Base-by-base conservation (phyloP, 2,888 invertebrate genomes). In the Camponotus fellah region DNA sequence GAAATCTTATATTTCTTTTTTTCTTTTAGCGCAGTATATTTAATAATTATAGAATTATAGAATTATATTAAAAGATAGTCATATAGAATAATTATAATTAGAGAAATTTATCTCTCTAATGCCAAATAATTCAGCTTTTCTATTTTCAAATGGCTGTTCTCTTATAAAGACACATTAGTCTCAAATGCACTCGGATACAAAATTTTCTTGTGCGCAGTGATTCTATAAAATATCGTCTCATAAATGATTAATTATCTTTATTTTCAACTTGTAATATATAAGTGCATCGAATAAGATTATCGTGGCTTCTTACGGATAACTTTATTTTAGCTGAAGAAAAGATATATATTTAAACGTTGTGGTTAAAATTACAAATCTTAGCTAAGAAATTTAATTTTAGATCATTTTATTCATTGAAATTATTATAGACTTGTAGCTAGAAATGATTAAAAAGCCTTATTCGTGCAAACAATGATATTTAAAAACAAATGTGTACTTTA, bases 361-460 rank as follows among this genome's bases (percentile, higher is more conserved):
- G n/a, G 5, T 68, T 77, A 68, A 77, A 77, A 77, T 12, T 53
- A 76, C n/a, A n/a, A 68, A 8, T 56, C 6, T 49, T 26, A 21
- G 3, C 17, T 26, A 14, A 5, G 40, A 68, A 68, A 77, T 56
- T 56, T 40, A 66, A 68, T 43, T 66, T 12, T 40, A 56, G 3
- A 66, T 68, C 26, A 37, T 56, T 77, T 40, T n/a, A 2, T 40
- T 68, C 26, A 37, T 56, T 77, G n/a, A 40, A 40, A 9, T 14
- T 40, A 46, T 46, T 46, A 46, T 46, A 26, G 34, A 66, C 32
- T 43, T 14, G 3, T 12, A 68, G 32, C n/a, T 32, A 21, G 40
- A 69, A 43, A 79, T 64, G n/a, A 32, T 3, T 40, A 58, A 69
- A 69, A 69, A 79, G 6, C 12, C 26, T 46, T 21, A 12, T 17